phyloP scores from a whole-genome alignment of 2,113 vertebrate genomes.

The Phalacrocorax aristotelis region DNA sequence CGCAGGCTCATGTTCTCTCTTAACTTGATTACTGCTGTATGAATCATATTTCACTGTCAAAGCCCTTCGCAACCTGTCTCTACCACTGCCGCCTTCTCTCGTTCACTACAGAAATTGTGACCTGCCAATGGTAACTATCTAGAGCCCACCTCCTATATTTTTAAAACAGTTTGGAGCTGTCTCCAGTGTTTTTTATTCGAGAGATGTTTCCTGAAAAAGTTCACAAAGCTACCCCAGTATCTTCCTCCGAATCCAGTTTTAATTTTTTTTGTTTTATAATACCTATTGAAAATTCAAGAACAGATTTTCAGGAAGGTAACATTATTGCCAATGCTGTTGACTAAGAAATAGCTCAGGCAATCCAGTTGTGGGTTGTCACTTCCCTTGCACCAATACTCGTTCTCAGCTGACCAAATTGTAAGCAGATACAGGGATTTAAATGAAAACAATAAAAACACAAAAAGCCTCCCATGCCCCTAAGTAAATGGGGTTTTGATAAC shows the following conservation, averaged over 20 bases:
- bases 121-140: neutral
- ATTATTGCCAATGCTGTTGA: neutral
- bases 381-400: neutral
- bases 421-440: neutral
- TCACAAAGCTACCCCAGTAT: neutral
- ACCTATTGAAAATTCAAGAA: neutral
- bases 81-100: neutral
- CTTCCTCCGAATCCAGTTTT: neutral
- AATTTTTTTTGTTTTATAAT: too few species aligned
- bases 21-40: neutral
- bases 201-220: neutral
- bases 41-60: slow-evolving; percentile 1
- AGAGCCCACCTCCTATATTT: neutral
- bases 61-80: neutral
- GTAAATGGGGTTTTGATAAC: neutral
- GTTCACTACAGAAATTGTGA: neutral
- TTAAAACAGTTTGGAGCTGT: neutral
- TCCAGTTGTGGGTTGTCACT: neutral
- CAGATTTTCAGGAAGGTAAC: neutral
- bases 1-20: neutral
- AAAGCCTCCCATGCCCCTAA: neutral
- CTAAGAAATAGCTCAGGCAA: neutral
- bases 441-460: too few species aligned
- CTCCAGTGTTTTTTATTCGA: neutral
- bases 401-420: neutral